Percentiles rank a stretch among this genome's conserved stretches.
Conservation (phyloP, 2,113 vertebrate genomes). For the Ciconia boyciana region DNA sequence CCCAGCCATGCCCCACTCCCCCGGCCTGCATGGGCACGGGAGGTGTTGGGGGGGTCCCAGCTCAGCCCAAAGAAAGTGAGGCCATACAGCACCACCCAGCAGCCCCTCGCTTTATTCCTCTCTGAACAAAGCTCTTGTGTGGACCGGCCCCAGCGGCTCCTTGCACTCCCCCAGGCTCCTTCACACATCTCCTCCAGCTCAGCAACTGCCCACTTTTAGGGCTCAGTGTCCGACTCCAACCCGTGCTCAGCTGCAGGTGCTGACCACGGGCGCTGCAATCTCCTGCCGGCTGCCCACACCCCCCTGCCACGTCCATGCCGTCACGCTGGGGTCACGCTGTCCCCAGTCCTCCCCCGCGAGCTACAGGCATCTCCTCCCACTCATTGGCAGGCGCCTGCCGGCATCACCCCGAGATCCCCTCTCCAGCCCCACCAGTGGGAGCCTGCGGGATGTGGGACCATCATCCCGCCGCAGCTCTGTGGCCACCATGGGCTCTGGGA, state of each 20-base stretch:
- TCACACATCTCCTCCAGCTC: background rate
- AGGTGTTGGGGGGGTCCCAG: background rate
- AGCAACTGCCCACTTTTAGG: background rate
- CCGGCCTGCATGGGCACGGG: background rate
- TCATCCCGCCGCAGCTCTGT: rapidly evolving
- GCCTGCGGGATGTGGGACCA: background rate
- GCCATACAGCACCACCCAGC: background rate
- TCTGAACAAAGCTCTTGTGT: background rate
- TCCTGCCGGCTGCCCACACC: background rate
- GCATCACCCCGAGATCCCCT: rapidly evolving
- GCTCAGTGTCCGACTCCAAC: background rate
- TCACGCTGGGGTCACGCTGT: background rate
- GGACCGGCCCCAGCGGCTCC: background rate
- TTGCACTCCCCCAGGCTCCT: background rate
- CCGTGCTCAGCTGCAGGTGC: background rate
- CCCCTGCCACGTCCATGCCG: rapidly evolving
- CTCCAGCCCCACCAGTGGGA: rapidly evolving
- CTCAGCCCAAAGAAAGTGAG: background rate
- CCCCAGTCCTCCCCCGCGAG: background rate
- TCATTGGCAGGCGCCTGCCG: background rate
- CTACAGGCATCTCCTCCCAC: rapidly evolving
- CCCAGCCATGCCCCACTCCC: background rate
- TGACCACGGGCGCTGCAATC: background rate
- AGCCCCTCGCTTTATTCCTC: background rate
- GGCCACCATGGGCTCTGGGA: background rate